Conservation (phyloP, 2,888 invertebrate genomes). For the Belgica antarctica region DNA sequence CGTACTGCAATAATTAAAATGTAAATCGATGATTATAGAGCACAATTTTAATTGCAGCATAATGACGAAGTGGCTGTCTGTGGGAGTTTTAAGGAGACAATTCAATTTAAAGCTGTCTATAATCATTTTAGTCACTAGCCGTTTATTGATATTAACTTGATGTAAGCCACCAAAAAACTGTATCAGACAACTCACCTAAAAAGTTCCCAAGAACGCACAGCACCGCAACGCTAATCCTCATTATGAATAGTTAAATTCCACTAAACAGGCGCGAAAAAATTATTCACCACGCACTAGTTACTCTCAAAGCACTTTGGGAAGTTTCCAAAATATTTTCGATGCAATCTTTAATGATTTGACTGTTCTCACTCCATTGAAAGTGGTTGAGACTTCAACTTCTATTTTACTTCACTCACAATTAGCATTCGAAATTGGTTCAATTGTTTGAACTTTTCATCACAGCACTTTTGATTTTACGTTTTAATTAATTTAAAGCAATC, state of each 20-base stretch:
- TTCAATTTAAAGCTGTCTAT: too few species aligned
- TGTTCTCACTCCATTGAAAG: too few species aligned
- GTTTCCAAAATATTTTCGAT: background rate
- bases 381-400: too few species aligned
- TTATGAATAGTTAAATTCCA: background rate
- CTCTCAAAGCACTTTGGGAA: constrained; percentile 8
- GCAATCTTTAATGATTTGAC: too few species aligned
- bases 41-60: background rate
- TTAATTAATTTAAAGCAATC: too few species aligned
- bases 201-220: background rate
- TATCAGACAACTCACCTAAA: background rate
- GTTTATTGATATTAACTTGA: background rate
- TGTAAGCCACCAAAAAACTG: background rate
- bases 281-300: background rate
- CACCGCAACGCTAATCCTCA: background rate
- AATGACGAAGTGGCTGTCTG: background rate
- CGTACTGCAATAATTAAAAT: constrained; percentile 40
- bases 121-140: too few species aligned
- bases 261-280: too few species aligned
- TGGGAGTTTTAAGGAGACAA: too few species aligned
- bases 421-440: constrained; percentile 19
- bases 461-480: too few species aligned
- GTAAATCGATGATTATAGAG: constrained; percentile 34
- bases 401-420: constrained; percentile 14
- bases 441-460: constrained; percentile 13